Conservation (phyloP, 2,113 vertebrate species). For the Petaurus breviceps region DNA sequence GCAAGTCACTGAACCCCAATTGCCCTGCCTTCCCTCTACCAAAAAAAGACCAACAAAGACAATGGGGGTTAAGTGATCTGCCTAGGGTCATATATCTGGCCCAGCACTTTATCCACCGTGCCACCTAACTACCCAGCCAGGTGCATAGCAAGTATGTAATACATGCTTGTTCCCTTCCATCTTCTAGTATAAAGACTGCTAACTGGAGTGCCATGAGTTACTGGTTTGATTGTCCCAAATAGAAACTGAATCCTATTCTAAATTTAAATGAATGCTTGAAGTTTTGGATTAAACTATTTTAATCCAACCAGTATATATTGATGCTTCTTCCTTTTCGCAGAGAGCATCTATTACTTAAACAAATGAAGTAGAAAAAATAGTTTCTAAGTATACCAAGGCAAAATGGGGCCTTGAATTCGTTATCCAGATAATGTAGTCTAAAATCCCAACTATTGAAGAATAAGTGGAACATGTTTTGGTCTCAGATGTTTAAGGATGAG, state of each 20-base stretch:
- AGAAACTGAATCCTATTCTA: background rate
- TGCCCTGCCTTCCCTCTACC: no score
- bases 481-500: background rate
- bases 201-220: background rate
- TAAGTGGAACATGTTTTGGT: background rate
- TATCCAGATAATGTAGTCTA: background rate
- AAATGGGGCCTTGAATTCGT: background rate
- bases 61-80: background rate
- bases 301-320: background rate
- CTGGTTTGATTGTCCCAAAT: background rate
- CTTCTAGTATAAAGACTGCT: background rate
- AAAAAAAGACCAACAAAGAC: no score
- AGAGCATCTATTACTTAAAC: background rate
- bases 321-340: background rate
- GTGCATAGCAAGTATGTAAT: background rate
- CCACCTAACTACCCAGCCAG: no score
- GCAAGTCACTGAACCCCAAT: no score
- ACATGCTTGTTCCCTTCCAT: no score
- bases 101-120: no score
- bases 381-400: background rate
- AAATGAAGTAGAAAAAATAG: background rate
- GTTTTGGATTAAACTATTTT: background rate
- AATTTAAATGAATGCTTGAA: background rate
- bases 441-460: background rate
- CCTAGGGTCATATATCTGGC: background rate